phyloP scores from a whole-genome alignment of 1,140 invertebrate genomes.

The Branchinecta lindahli region DNA sequence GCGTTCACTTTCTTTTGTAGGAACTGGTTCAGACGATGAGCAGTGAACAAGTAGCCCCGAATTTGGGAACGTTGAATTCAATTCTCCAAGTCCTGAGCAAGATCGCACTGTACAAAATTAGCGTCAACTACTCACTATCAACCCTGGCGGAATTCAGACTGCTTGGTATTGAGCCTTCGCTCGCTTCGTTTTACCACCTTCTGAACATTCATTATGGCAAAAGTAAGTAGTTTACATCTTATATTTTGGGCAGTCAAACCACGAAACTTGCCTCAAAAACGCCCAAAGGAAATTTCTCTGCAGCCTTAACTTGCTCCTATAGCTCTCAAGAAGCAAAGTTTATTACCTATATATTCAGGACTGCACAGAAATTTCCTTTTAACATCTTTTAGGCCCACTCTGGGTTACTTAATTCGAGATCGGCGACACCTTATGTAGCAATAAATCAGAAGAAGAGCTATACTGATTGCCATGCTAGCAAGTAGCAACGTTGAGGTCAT shows the following conservation, averaged over 20 bases:
- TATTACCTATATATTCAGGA: not conserved
- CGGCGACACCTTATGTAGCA: too few species aligned
- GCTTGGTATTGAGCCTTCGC: slow-evolving; percentile 50
- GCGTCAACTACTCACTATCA: slow-evolving; percentile 32
- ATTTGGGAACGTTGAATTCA: slow-evolving; percentile 55
- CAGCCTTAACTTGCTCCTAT: too few species aligned
- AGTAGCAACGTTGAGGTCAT: too few species aligned
- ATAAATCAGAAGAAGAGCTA: too few species aligned
- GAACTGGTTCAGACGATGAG: slow-evolving; percentile 44
- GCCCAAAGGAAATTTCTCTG: too few species aligned
- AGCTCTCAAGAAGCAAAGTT: slow-evolving; percentile 18
- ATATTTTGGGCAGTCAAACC: too few species aligned
- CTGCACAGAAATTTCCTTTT: slow-evolving; percentile 14
- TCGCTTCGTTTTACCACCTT: slow-evolving; percentile 51
- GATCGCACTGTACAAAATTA: slow-evolving; percentile 33
- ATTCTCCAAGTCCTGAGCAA: slow-evolving; percentile 41
- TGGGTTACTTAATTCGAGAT: too few species aligned
- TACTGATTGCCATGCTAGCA: too few species aligned
- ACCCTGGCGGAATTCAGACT: slow-evolving; percentile 50
- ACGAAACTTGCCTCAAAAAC: too few species aligned
- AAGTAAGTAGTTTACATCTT: slow-evolving; percentile 33
- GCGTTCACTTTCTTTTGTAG: slow-evolving; percentile 19
- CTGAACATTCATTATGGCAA: slow-evolving; percentile 49
- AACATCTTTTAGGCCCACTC: slow-evolving; percentile 35
- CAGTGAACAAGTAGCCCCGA: slow-evolving; percentile 41